Base-by-base conservation (phyloP, 2,797 vertebrate species). In the Paratrypauchen microcephalus region DNA sequence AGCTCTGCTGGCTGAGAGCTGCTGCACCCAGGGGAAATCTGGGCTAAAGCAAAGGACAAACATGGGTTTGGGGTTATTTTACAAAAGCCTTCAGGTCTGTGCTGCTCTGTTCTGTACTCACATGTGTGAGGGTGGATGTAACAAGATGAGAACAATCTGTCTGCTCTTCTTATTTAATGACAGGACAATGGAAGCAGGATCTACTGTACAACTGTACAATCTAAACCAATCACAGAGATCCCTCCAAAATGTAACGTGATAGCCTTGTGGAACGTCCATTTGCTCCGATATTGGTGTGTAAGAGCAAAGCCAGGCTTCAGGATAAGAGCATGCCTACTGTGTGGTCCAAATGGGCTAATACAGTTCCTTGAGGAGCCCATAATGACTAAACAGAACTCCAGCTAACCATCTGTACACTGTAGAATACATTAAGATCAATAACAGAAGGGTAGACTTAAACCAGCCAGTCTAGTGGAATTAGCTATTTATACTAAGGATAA, bases 71-170 rank as follows among this genome's bases (percentile, higher is more conserved):
- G 59, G 19, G n/a, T 21, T 9, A 23, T 41, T 41, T 61, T 11
- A 61, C n/a, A 21, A 32, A 61, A n/a, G 9, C 4, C 13, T 24
- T 47, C 4, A 19, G 39, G 21, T 64, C 16, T 26, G 21, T 16
- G 8, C 24, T 24, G 5, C 36, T 6, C 12, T 41, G 32, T 41
- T 45, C 21, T 72, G 78, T 67, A 71, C 9, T 54, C 62, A 82
- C 72, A 78, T 47, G 45, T 63, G 71, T 62, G 30, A 81, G 77
- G 63, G 83, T 89, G 87, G 57, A 88, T 85, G 89, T 83, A 89
- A 86, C 57, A n/a, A 59, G 13, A 59, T 30, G 5, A 59, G 70
- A 60, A 26, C 66, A 73, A 71, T 67, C 41, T 65, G 68, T 36
- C 16, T 56, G 21, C 19, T 60, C 74, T 59, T 72, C 56, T 69